Percentiles rank a stretch among this genome's conserved stretches.
Conservation (phyloP, 2,113 vertebrate species). For the Leptobrachium ailaonicum region DNA sequence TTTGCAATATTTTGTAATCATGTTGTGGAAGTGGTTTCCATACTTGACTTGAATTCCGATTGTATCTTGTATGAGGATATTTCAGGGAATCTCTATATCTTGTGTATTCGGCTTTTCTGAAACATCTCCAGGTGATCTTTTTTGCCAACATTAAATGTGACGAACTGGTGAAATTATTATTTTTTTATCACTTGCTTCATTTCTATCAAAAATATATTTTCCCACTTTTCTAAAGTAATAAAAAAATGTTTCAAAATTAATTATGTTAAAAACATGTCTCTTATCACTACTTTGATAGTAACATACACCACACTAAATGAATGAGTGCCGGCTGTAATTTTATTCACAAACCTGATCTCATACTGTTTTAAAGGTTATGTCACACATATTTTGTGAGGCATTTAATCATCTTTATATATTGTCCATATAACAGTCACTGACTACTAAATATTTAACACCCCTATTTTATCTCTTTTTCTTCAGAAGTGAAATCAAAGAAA, state of each 20-base stretch:
- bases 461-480: conserved; percentile 19
- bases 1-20: too few species aligned
- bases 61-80: too few species aligned
- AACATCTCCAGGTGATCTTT: too few species aligned
- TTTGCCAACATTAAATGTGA: too few species aligned
- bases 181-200: too few species aligned
- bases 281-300: too few species aligned
- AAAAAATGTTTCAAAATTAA: not conserved
- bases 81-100: too few species aligned
- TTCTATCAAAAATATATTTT: not conserved
- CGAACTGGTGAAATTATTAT: too few species aligned
- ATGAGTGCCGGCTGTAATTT: conserved; percentile 1
- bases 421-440: conserved; percentile 31
- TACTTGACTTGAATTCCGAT: too few species aligned
- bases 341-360: not conserved
- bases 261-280: not conserved
- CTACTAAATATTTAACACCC: conserved; percentile 30
- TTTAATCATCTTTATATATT: conserved; percentile 34
- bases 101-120: too few species aligned
- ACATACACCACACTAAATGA: too few species aligned
- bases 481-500: not conserved
- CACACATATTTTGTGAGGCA: conserved; percentile 26
- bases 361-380: conserved; percentile 38
- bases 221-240: not conserved
- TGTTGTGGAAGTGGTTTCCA: too few species aligned